Conservation (phyloP, 2,888 invertebrate genomes). For the Dolichomitus sp. region DNA sequence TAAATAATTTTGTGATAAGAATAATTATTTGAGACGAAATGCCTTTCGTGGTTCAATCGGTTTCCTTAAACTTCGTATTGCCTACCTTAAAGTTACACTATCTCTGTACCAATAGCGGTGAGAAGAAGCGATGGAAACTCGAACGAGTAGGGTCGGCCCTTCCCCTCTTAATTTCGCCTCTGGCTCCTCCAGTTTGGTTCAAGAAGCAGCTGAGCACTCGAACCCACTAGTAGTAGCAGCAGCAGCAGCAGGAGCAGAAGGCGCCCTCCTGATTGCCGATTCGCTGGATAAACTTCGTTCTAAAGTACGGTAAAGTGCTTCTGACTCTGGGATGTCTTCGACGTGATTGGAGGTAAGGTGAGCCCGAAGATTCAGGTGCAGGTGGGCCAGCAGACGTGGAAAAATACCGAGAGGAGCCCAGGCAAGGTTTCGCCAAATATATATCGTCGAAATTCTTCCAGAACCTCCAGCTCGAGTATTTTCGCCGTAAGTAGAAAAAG, state of each 20-base stretch:
- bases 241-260: constrained; percentile 5
- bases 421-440: not conserved
- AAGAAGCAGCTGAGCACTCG: constrained; percentile 42
- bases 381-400: not conserved
- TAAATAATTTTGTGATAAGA: not conserved
- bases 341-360: constrained; percentile 62
- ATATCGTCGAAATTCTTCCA: constrained; percentile 19
- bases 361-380: constrained; percentile 52
- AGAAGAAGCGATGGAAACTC: constrained; percentile 38
- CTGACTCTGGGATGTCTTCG: constrained; percentile 30
- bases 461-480: constrained; percentile 13
- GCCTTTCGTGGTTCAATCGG: not conserved
- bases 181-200: constrained; percentile 46
- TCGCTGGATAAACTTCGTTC: constrained; percentile 64
- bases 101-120: constrained; percentile 5
- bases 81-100: not conserved
- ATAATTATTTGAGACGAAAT: not conserved
- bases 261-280: constrained; percentile 62
- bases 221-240: constrained; percentile 25
- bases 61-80: not conserved
- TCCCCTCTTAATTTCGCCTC: constrained; percentile 59
- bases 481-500: constrained; percentile 13
- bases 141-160: constrained; percentile 36
- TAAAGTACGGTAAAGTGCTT: constrained; percentile 56
- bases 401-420: not conserved